phyloP scores from a whole-genome alignment of 2,113 vertebrate genomes.

The Paralichthys olivaceus region DNA sequence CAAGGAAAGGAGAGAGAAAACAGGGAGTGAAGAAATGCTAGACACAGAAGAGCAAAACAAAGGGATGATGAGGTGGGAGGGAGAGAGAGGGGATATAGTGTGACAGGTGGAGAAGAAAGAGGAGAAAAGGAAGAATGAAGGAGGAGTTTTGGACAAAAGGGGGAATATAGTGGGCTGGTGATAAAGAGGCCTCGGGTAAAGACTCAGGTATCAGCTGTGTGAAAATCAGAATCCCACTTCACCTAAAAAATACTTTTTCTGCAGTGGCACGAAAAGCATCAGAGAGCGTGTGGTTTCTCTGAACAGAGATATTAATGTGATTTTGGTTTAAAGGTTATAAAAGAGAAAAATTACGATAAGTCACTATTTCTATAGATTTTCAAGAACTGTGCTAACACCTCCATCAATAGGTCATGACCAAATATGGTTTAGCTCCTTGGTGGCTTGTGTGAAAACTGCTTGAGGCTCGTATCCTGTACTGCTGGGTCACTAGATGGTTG shows the following conservation, averaged over 20 bases:
- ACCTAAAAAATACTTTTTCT: neutral
- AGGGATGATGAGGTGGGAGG: constrained; percentile 5
- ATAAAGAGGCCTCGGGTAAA: constrained; percentile 34
- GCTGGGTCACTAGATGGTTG: neutral
- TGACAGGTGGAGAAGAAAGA: constrained; percentile 41
- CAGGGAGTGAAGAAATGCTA: neutral
- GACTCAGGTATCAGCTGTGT: constrained; percentile 52
- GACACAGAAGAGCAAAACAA: constrained; percentile 22
- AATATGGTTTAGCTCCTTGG: no score
- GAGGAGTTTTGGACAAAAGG: constrained; percentile 58
- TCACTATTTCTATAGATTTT: neutral
- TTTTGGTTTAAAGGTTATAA: neutral
- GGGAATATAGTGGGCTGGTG: neutral
- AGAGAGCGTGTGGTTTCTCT: neutral
- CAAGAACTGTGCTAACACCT: neutral
- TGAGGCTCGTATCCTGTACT: neutral
- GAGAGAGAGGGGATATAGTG: constrained; percentile 13
- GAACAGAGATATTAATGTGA: neutral
- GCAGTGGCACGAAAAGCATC: neutral
- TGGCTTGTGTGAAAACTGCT: constrained; percentile 3
- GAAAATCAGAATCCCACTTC: neutral
- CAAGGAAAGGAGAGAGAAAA: neutral
- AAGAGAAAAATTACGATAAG: neutral
- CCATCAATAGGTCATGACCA: neutral
- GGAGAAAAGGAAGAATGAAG: constrained; percentile 51